phyloP scores from a whole-genome alignment of 2,888 invertebrate genomes.

The Caenorhabditis sp. region DNA sequence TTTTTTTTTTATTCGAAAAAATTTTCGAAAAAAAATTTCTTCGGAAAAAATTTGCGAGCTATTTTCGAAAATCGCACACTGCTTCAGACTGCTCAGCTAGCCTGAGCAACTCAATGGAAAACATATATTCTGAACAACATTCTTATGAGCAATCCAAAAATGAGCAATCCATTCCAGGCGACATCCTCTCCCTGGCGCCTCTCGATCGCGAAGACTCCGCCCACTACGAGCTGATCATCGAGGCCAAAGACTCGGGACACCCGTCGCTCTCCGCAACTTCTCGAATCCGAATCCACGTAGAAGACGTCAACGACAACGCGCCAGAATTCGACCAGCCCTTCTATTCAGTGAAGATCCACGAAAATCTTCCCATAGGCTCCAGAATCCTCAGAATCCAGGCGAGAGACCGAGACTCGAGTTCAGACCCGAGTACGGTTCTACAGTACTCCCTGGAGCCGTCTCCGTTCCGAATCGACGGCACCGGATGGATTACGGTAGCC shows the following conservation, averaged over 20 bases:
- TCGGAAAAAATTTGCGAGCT: too few relatives aligned
- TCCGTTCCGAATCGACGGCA: slow-evolving; percentile 93
- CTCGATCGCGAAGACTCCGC: slow-evolving; percentile 69
- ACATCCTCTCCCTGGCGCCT: slow-evolving; percentile 47
- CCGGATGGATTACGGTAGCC: slow-evolving; percentile 92
- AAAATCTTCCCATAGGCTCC: slow-evolving; percentile 86
- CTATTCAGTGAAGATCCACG: slow-evolving; percentile 70
- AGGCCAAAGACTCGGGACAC: slow-evolving; percentile 68
- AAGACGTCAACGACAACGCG: slow-evolving; percentile 75
- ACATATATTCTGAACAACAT: too few relatives aligned
- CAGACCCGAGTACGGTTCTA: slow-evolving; percentile 89
- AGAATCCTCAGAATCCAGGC: slow-evolving; percentile 90
- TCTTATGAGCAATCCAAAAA: too few relatives aligned
- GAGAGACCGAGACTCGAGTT: slow-evolving; percentile 91
- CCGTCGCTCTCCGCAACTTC: slow-evolving; percentile 46
- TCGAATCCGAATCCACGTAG: slow-evolving; percentile 65
- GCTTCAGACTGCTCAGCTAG: too few relatives aligned
- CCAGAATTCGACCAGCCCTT: slow-evolving; percentile 86
- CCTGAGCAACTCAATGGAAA: too few relatives aligned
- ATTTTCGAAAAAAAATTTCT: too few relatives aligned
- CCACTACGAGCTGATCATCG: slow-evolving; percentile 62
- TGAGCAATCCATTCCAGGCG: slow-evolving; percentile 45
- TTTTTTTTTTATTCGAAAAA: too few relatives aligned
- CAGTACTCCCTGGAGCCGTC: slow-evolving; percentile 15
- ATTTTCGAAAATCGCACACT: too few relatives aligned